Conservation (phyloP, 2,888 invertebrate genomes). For the Rhingia rostrata region DNA sequence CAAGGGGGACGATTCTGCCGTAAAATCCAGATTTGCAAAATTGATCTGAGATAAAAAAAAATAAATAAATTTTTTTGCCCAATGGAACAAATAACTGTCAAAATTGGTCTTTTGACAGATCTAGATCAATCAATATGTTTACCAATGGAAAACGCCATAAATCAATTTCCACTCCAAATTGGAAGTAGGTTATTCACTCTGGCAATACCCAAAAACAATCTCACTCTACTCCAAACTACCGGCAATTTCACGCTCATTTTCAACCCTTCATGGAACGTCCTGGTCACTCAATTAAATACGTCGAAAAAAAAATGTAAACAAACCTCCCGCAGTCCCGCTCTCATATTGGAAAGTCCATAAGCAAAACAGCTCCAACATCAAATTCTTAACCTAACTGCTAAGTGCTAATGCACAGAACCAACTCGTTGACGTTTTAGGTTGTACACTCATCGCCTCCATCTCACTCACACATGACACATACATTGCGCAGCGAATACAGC, state of each 20-base stretch:
- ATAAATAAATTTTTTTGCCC: too few species aligned
- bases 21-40: too few species aligned
- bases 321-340: conserved; percentile 69
- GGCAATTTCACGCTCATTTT: neutral
- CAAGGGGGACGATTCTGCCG: too few species aligned
- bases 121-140: too few species aligned
- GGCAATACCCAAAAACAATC: neutral
- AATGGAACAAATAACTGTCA: too few species aligned
- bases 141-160: too few species aligned
- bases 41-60: too few species aligned
- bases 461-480: too few species aligned
- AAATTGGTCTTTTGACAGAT: too few species aligned
- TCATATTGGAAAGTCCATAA: too few species aligned
- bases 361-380: conserved; percentile 17
- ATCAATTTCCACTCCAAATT: too few species aligned
- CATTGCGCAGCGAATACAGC: neutral
- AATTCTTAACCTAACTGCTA: neutral
- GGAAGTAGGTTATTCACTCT: neutral
- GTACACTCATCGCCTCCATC: neutral
- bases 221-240: conserved; percentile 1
- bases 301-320: conserved; percentile 67
- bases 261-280: neutral
- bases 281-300: conserved; percentile 30
- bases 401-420: conserved; percentile 1
- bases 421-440: too few species aligned